phyloP scores from a whole-genome alignment of 2,888 invertebrate genomes.

The Chymomyza fuscimana region DNA sequence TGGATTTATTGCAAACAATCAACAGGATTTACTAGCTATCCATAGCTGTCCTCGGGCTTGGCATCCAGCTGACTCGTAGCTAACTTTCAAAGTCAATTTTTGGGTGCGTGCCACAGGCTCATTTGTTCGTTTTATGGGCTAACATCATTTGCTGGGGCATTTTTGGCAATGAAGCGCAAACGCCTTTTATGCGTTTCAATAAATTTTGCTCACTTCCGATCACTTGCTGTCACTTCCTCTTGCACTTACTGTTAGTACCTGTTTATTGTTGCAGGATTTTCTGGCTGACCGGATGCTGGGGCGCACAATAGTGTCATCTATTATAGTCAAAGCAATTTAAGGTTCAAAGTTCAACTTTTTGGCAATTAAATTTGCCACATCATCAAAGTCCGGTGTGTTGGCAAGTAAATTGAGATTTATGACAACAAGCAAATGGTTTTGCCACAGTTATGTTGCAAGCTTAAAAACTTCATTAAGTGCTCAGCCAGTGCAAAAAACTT shows the following conservation, averaged over 20 bases:
- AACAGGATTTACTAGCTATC: constrained; percentile 50
- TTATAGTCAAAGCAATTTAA: neutral
- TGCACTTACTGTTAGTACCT: constrained; percentile 55
- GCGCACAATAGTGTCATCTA: neutral
- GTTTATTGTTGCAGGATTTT: constrained; percentile 52
- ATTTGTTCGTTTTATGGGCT: constrained; percentile 69
- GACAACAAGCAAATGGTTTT: constrained; percentile 2
- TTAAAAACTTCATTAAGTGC: constrained; percentile 1
- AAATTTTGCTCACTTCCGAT: constrained; percentile 42
- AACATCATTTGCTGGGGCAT: constrained; percentile 57
- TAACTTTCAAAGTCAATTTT: constrained; percentile 70
- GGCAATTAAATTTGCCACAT: constrained; percentile 30
- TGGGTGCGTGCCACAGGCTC: constrained; percentile 70
- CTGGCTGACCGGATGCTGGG: neutral
- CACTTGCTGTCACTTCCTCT: constrained; percentile 4
- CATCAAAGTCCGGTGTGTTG: neutral
- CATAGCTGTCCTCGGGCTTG: neutral
- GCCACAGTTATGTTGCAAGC: neutral
- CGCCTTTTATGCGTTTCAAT: constrained; percentile 67
- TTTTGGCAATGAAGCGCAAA: constrained; percentile 40
- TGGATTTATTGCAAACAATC: constrained; percentile 69
- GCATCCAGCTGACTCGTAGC: constrained; percentile 25
- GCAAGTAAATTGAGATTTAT: constrained; percentile 28
- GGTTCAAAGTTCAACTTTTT: constrained; percentile 31
- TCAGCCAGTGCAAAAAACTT: constrained; percentile 7